Evolutionary conservation across 2,113 vertebrate genomes (phyloP).

Genomic region (Ceuthmochares aereus): DNA sequence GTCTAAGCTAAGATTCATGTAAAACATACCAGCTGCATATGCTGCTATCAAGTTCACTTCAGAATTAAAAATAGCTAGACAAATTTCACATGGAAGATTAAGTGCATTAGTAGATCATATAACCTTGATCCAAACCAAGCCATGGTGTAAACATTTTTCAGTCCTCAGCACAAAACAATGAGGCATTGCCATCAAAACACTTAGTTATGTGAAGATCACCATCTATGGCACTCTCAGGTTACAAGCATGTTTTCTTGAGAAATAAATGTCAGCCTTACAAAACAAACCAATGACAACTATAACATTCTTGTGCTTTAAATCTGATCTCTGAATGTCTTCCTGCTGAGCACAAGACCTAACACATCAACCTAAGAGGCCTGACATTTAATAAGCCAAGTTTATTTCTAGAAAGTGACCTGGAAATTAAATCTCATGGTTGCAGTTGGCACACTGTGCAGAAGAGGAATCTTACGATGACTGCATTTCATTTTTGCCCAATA

Average conservation of each 20-base stretch:
- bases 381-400: slow-evolving; percentile 55
- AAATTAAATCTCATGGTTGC: slow-evolving; percentile 16
- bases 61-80: slow-evolving; percentile 52
- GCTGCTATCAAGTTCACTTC: slow-evolving; percentile 16
- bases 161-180: neutral
- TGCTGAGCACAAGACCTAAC: neutral
- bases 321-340: neutral
- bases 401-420: slow-evolving; percentile 53
- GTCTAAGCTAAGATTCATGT: neutral
- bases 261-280: neutral
- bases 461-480: neutral
- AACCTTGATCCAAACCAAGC: slow-evolving; percentile 23
- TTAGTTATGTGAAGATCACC: neutral
- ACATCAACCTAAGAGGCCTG: neutral
- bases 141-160: neutral
- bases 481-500: slow-evolving; percentile 26
- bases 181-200: neutral
- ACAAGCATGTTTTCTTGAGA: slow-evolving; percentile 24
- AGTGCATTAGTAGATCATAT: neutral
- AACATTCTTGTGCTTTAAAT: slow-evolving; percentile 6
- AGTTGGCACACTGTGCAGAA: neutral
- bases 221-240: neutral
- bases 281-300: neutral
- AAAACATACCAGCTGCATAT: neutral
- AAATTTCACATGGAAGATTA: slow-evolving; percentile 38